Conservation (phyloP, 2,797 vertebrate genomes). For the Propithecus deckenii region DNA sequence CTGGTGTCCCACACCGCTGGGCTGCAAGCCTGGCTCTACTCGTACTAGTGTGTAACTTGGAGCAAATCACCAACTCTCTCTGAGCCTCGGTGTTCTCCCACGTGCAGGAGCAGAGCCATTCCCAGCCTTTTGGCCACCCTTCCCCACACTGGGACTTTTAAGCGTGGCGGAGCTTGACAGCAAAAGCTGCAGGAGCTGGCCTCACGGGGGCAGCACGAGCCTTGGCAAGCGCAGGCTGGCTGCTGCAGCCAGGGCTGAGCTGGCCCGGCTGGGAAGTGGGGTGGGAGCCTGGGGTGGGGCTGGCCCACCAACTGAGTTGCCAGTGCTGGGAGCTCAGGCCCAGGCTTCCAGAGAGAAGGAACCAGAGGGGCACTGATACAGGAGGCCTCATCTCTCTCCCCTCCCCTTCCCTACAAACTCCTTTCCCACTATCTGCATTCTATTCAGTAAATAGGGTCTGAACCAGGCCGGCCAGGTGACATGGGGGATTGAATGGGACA, state of each 20-base stretch:
- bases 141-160: not conserved
- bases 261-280: rapidly evolving
- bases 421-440: not conserved
- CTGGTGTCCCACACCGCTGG: not conserved
- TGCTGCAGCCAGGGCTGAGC: not conserved
- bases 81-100: not conserved
- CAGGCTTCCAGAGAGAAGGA: not conserved
- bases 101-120: not conserved
- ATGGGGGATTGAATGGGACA: rapidly evolving
- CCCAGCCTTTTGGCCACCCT: not conserved
- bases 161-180: not conserved
- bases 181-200: not conserved
- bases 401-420: not conserved
- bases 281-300: too few relatives aligned
- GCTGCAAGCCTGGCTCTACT: not conserved
- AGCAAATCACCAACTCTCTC: not conserved
- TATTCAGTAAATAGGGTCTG: not conserved
- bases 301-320: not conserved
- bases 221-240: not conserved
- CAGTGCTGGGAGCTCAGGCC: not conserved
- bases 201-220: constrained; percentile 60
- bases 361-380: not conserved
- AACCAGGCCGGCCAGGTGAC: rapidly evolving
- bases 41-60: not conserved
- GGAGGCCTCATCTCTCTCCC: too few relatives aligned